phyloP scores from a whole-genome alignment of 1,140 invertebrate species.

The Triops longicaudatus region DNA sequence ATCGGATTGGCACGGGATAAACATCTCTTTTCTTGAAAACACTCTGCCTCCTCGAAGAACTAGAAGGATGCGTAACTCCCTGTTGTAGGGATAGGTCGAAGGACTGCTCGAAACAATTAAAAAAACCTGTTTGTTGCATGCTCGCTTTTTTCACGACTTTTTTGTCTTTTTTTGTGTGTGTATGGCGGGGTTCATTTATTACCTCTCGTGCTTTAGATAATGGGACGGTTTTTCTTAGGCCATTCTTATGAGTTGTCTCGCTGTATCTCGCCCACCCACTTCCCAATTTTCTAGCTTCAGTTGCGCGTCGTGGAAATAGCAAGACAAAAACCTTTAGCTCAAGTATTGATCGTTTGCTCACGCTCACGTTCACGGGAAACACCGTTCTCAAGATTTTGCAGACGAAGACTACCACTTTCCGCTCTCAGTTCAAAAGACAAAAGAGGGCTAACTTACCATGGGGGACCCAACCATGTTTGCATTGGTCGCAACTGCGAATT shows the following conservation, averaged over 20 bases:
- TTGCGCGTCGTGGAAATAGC: not conserved
- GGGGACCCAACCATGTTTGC: conserved; percentile 67
- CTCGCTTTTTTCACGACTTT: not conserved
- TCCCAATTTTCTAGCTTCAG: not conserved
- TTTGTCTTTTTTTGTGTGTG: not conserved
- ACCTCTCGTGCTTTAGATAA: not conserved
- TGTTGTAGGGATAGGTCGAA: not conserved
- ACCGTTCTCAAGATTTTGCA: not conserved
- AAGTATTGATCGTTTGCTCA: conserved; percentile 12
- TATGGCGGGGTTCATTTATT: not conserved
- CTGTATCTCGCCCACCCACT: not conserved
- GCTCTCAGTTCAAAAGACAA: not conserved
- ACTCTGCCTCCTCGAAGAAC: not conserved
- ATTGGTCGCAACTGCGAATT: conserved; percentile 60
- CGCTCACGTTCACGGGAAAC: not conserved
- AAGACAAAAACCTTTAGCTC: not conserved
- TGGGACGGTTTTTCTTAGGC: not conserved
- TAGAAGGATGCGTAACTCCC: not conserved
- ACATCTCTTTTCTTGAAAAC: not conserved
- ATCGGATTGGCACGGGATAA: conserved; percentile 14
- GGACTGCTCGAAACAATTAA: not conserved
- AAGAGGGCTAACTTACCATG: conserved; percentile 52
- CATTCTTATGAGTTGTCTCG: not conserved
- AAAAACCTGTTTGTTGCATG: not conserved
- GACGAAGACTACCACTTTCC: not conserved